A percentile compares a stretch with the other conserved stretches of the same genome.
Evolutionary conservation across 2,113 vertebrate genomes (phyloP).

Genomic region (Trichomycterus rosablanca): DNA sequence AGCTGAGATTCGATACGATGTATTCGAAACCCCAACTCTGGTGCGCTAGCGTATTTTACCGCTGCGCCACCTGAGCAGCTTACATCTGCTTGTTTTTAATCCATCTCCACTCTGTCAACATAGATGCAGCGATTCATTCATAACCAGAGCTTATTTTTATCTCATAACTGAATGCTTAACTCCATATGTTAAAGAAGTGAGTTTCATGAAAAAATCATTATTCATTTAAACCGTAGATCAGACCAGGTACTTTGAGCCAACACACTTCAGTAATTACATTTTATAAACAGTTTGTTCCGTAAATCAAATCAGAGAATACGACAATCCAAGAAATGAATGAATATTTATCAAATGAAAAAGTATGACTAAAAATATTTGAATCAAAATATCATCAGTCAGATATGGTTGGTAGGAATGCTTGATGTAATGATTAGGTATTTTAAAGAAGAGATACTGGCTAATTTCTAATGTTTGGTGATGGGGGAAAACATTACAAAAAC

Average conservation of each 20-base stretch:
- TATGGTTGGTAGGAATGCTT: not conserved
- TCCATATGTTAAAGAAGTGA: conserved; percentile 7
- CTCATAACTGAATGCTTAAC: conserved; percentile 21
- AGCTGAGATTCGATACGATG: no score
- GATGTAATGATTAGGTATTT: conserved; percentile 21
- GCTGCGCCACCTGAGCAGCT: not conserved
- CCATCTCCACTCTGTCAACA: conserved; percentile 1
- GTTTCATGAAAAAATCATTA: conserved; percentile 27
- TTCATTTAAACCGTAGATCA: conserved; percentile 23
- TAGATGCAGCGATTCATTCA: not conserved
- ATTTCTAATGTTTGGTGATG: conserved; percentile 2
- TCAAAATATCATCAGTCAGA: not conserved
- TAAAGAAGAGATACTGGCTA: conserved; percentile 6
- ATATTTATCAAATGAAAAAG: not conserved
- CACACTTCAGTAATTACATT: conserved; percentile 28
- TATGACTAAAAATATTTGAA: not conserved
- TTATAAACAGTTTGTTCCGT: conserved; percentile 6
- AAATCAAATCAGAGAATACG: not conserved
- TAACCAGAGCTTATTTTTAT: conserved; percentile 27
- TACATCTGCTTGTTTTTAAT: not conserved
- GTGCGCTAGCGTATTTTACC: no score
- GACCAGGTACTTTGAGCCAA: conserved; percentile 14
- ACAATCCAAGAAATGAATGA: not conserved
- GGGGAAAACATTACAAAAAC: conserved; percentile 6
- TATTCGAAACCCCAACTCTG: no score